Conservation (phyloP, 2,797 vertebrate genomes). For the Poliocrania exsul region DNA sequence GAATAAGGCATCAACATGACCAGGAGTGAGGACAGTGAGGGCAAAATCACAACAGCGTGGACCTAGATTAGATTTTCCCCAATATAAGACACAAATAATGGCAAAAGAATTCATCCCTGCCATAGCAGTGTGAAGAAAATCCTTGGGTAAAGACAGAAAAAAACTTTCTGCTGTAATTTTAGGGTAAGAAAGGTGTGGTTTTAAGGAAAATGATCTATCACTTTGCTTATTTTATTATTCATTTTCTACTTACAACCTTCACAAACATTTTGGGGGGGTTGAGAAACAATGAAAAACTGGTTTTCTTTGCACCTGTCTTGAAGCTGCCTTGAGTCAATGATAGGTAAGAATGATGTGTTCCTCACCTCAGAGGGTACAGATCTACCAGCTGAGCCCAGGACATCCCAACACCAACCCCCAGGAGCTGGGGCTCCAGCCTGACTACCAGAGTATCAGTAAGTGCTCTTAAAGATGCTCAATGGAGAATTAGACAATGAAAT, state of each 20-base stretch:
- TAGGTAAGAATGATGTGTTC: background rate
- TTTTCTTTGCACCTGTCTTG: background rate
- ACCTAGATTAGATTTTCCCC: background rate
- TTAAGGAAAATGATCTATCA: background rate
- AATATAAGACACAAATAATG: background rate
- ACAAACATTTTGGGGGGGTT: rapidly evolving
- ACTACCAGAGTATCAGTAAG: background rate
- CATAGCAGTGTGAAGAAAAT: background rate
- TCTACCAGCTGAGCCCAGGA: background rate
- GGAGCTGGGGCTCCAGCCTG: background rate
- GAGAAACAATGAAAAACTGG: background rate
- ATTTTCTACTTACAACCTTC: background rate
- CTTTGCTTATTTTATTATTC: background rate
- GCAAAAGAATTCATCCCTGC: background rate
- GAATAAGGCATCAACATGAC: background rate
- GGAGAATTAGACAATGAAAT: background rate
- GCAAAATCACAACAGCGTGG: background rate
- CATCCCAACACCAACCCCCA: background rate
- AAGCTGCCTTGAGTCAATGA: background rate
- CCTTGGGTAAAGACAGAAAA: background rate
- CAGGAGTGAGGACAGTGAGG: background rate
- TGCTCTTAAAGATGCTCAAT: background rate
- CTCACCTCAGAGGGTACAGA: background rate
- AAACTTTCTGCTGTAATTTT: background rate
- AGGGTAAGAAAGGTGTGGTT: background rate